Base-by-base conservation (phyloP, 1,140 invertebrate genomes). In the Elymnias hypermnestra region DNA sequence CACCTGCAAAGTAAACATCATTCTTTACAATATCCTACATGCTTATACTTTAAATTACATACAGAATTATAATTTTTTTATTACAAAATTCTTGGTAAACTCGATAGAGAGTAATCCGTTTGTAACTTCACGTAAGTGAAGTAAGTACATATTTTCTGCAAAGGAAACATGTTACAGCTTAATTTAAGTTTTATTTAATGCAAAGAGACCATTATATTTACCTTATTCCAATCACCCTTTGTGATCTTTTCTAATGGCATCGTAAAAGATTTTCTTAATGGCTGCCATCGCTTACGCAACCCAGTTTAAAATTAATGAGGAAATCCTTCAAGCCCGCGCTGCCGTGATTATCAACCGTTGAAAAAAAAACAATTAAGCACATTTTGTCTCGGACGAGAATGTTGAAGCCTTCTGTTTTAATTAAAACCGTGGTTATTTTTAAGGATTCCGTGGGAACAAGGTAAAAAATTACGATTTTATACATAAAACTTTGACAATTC, bases 331-430 rank as follows among this genome's bases (percentile, higher is more conserved):
- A 33, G 29, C 29, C n/a, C 29, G 29, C 10, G 3, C 57, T 42
- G 51, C 39, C 44, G 43, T 57, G 54, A 66, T 71, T 62, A 70
- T 65, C 47, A 69, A 53, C 59, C 52, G 29, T 39, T 29, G 46
- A 37, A 55, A 64, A 63, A 67, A 58, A 68, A 53, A 68, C 58
- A 68, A 66, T 64, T 63, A 63, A 64, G 42, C 37, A 48, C 49
- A 49, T 51, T 56, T 46, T 40, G 53, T 54, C 53, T 33, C 29
- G 29, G 29, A 33, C 29, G 29, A 58, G 59, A 63, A 45, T 42
- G 56, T 58, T 63, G 29, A 69, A 66, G 51, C 57, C 62, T 70
- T 37, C 35, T 59, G 54, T 72, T 66, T 71, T 68, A 73, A 70
- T 73, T 66, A 64, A 57, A 65, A 51, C 37, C 17, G 14, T 18